phyloP scores from a whole-genome alignment of 2,888 invertebrate genomes.

The Habrosyne pyritoides region DNA sequence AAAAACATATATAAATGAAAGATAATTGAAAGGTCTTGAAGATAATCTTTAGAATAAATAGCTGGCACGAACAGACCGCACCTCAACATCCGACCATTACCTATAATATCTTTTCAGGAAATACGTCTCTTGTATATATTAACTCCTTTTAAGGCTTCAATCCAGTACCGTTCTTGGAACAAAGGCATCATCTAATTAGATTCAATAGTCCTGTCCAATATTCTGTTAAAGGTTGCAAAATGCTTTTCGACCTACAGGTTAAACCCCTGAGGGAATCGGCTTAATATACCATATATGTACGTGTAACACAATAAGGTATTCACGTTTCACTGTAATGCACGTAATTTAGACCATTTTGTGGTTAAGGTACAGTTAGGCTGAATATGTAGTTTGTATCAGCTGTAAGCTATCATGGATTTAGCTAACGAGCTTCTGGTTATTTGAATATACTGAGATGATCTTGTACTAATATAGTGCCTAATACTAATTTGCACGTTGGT shows the following conservation, averaged over 20 bases:
- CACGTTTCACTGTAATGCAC: conserved; percentile 62
- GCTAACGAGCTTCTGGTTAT: background rate
- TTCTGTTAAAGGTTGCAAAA: conserved; percentile 53
- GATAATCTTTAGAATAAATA: background rate
- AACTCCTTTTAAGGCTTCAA: conserved; percentile 20
- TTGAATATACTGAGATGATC: background rate
- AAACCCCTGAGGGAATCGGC: conserved; percentile 47
- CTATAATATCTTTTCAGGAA: conserved; percentile 15
- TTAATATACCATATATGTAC: conserved; percentile 65
- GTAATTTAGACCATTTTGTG: conserved; percentile 52
- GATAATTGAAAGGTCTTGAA: background rate
- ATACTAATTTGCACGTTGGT: too few relatives aligned
- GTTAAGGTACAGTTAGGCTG: conserved; percentile 39
- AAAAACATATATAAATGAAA: background rate
- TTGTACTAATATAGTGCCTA: background rate
- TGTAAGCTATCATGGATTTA: background rate
- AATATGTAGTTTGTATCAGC: conserved; percentile 17
- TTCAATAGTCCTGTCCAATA: conserved; percentile 58
- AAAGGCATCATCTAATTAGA: conserved; percentile 50
- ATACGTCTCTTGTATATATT: conserved; percentile 20
- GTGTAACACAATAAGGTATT: conserved; percentile 57
- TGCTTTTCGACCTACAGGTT: conserved; percentile 51
- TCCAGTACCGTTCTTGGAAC: conserved; percentile 19
- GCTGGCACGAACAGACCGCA: background rate
- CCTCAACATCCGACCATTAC: conserved; percentile 20